Percentiles rank a stretch among this genome's conserved stretches.
phyloP scores from a whole-genome alignment of 2,797 vertebrate genomes.

The Lacerta agilis region DNA sequence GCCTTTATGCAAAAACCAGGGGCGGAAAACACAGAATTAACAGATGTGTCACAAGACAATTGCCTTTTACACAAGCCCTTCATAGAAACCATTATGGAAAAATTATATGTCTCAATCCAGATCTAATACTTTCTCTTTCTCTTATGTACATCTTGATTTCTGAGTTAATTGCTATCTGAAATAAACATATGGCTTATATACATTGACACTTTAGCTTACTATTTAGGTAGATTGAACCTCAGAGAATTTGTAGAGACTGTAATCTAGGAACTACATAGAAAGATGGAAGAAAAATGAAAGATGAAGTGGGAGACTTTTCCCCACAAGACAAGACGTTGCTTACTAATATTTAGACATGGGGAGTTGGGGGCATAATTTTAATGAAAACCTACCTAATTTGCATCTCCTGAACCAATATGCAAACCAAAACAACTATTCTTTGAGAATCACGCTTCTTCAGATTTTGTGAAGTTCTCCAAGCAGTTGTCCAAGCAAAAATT shows the following conservation, averaged over 20 bases:
- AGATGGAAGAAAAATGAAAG: not conserved
- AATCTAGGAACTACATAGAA: not conserved
- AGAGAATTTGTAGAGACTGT: not conserved
- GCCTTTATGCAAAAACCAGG: constrained; percentile 13
- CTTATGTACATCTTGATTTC: not conserved
- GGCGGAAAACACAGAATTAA: constrained; percentile 12
- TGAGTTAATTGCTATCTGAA: not conserved
- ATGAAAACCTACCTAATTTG: no score
- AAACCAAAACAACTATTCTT: no score
- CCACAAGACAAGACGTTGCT: not conserved
- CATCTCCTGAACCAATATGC: no score
- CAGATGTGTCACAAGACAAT: constrained; percentile 5
- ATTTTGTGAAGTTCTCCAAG: no score
- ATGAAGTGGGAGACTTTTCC: not conserved
- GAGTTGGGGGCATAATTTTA: not conserved
- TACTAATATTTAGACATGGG: not conserved
- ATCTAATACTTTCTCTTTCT: not conserved
- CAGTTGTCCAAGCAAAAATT: no score
- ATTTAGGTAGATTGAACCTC: not conserved
- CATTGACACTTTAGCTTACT: not conserved
- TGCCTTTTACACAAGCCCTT: not conserved
- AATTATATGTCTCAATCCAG: not conserved
- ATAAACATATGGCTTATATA: not conserved
- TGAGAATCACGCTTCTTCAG: no score
- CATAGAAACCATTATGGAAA: not conserved